These are phyloP conservation scores for Eustalomyia histrio DNA, from an alignment of 2,888 invertebrate species.

Conservation along the genomic window DNA sequence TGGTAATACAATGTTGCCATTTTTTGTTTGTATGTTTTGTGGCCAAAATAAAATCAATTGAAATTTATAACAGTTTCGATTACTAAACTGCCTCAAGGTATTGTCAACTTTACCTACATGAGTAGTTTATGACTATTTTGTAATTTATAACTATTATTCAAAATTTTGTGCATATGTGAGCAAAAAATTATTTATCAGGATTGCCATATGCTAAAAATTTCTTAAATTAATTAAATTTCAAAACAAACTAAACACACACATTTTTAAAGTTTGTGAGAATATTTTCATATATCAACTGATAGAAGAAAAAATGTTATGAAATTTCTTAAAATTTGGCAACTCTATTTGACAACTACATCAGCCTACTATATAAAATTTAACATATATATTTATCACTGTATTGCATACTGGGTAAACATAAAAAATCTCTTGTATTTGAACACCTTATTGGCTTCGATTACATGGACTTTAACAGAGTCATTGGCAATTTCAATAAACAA, in stretches of 20 bases:
- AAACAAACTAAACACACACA: too few relatives aligned
- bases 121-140: conserved; percentile 63
- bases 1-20: conserved; percentile 30
- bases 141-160: conserved; percentile 60
- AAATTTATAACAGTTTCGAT: conserved; percentile 65
- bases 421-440: conserved; percentile 69
- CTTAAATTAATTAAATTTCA: too few relatives aligned
- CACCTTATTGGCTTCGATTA: conserved; percentile 36
- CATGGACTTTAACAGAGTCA: conserved; percentile 19
- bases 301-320: too few relatives aligned
- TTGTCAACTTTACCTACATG: conserved; percentile 63
- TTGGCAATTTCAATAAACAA: conserved; percentile 78
- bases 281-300: too few relatives aligned
- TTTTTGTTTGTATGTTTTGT: conserved; percentile 40
- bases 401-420: conserved; percentile 76
- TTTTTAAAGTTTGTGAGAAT: too few relatives aligned
- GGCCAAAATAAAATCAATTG: conserved; percentile 47
- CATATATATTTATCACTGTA: conserved; percentile 68
- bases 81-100: conserved; percentile 60
- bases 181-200: not conserved
- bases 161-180: not conserved
- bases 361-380: conserved; percentile 19
- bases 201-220: not conserved
- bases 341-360: not conserved
- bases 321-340: conserved; percentile 23